Conservation (phyloP, 2,888 invertebrate genomes). For the Corythucha ciliata region DNA sequence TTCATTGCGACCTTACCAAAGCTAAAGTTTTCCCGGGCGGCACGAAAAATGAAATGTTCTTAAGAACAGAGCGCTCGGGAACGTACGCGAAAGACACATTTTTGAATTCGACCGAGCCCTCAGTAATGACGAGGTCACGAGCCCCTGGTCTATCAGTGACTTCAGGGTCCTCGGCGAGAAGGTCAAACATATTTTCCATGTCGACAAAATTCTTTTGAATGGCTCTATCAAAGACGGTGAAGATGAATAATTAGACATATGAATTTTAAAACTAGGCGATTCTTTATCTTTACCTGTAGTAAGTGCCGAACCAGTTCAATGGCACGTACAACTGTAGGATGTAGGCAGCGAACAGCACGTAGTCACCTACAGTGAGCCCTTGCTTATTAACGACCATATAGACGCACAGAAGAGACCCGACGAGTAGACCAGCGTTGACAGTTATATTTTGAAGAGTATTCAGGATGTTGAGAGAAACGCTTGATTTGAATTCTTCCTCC, state of each 20-base stretch:
- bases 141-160: constrained; percentile 76
- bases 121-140: constrained; percentile 54
- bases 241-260: not conserved
- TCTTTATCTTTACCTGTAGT: constrained; percentile 65
- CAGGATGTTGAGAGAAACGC: constrained; percentile 75
- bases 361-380: constrained; percentile 82
- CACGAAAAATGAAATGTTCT: constrained; percentile 67
- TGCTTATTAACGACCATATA: constrained; percentile 66
- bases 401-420: constrained; percentile 81
- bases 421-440: constrained; percentile 73
- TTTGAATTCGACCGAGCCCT: constrained; percentile 74
- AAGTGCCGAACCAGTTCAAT: constrained; percentile 95
- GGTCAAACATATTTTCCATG: constrained; percentile 99
- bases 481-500: constrained; percentile 83
- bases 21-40: constrained; percentile 79
- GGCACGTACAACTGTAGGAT: constrained; percentile 91
- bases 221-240: constrained; percentile 50
- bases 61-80: constrained; percentile 65
- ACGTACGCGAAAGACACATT: constrained; percentile 85
- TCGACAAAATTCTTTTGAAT: constrained; percentile 97
- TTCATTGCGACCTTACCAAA: constrained; percentile 45
- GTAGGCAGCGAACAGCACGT: constrained; percentile 90
- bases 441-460: constrained; percentile 87
- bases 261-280: too few relatives aligned
- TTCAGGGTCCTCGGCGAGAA: constrained; percentile 79